Evolutionary conservation across 2,113 vertebrate species (phyloP).

Genomic region (Stomatorhinus ivindoensis): DNA sequence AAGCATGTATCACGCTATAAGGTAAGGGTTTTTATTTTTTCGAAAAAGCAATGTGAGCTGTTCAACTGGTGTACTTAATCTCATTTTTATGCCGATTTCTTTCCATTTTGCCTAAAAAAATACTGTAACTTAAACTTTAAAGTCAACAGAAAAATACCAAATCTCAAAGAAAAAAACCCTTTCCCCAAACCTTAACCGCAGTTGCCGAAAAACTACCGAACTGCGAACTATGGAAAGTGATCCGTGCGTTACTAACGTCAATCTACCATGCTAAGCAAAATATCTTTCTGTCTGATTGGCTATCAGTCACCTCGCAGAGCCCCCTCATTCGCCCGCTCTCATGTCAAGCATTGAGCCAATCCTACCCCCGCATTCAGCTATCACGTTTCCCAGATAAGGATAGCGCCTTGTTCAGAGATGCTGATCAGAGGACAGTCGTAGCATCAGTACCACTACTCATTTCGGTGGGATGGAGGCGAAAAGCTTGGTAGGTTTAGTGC

Average conservation of each 20-base stretch:
- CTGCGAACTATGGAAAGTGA: not conserved
- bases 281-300: slow-evolving; percentile 46
- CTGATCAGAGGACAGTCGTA: slow-evolving; percentile 42
- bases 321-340: slow-evolving; percentile 47
- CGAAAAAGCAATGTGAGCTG: not conserved
- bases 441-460: slow-evolving; percentile 47
- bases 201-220: not conserved
- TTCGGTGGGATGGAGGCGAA: slow-evolving; percentile 48
- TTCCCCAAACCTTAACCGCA: not conserved
- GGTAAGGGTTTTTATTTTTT: not conserved
- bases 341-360: slow-evolving; percentile 36
- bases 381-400: slow-evolving; percentile 39
- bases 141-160: not conserved
- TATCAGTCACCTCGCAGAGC: slow-evolving; percentile 21
- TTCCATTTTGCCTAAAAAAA: not conserved
- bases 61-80: not conserved
- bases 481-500: slow-evolving; percentile 43
- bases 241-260: slow-evolving; percentile 47
- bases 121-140: not conserved
- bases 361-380: slow-evolving; percentile 32
- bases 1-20: not conserved
- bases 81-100: not conserved
- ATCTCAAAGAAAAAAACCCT: not conserved
- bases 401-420: slow-evolving; percentile 43
- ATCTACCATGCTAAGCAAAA: slow-evolving; percentile 58